Evolutionary conservation across 2,888 invertebrate genomes (phyloP).

Genomic region (Epinotia bilunana): DNA sequence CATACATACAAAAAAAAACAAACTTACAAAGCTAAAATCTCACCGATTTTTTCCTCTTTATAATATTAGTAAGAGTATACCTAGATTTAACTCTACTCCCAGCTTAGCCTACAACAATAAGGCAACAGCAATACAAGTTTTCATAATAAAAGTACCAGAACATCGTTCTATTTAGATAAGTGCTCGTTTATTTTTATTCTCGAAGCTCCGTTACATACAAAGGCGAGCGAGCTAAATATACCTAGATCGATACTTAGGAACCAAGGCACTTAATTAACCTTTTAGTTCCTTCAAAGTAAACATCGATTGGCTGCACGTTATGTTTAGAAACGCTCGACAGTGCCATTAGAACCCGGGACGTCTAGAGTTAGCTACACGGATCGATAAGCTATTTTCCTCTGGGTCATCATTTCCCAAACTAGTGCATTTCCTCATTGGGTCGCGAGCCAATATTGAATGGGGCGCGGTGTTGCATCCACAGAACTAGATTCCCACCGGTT

Average conservation of each 20-base stretch:
- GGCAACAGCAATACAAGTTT: too few relatives aligned
- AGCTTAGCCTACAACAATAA: too few relatives aligned
- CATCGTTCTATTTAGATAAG: not conserved
- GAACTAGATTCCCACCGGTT: not conserved
- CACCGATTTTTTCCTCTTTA: too few relatives aligned
- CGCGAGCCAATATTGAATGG: not conserved
- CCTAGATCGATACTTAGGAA: constrained; percentile 13
- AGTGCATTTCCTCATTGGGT: not conserved
- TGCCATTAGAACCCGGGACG: not conserved
- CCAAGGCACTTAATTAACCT: not conserved
- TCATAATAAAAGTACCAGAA: not conserved
- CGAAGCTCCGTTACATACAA: not conserved
- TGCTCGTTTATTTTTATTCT: constrained; percentile 14
- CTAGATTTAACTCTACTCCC: too few relatives aligned
- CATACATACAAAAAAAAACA: too few relatives aligned
- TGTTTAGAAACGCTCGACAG: not conserved
- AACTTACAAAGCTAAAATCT: too few relatives aligned
- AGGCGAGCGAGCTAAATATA: constrained; percentile 10
- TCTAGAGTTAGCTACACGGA: not conserved
- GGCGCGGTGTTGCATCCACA: not conserved
- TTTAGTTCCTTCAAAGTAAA: not conserved
- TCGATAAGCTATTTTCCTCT: not conserved
- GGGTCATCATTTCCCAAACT: not conserved
- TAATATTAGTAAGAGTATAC: too few relatives aligned
- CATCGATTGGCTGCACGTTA: not conserved